Conservation (phyloP, 2,113 vertebrate genomes). For the Dasyornis broadbenti region DNA sequence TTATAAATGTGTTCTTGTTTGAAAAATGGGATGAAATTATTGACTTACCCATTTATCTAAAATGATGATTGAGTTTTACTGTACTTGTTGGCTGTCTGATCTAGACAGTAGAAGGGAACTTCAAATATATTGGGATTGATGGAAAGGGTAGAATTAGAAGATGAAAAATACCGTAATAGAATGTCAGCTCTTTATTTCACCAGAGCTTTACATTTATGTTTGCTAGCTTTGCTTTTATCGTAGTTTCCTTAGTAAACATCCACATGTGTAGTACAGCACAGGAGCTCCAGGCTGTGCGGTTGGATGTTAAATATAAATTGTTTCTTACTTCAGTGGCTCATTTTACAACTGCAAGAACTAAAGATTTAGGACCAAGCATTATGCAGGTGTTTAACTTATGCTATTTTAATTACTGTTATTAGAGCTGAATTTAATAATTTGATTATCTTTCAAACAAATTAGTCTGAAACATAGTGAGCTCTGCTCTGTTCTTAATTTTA, state of each 20-base stretch:
- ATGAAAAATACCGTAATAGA: neutral
- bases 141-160: neutral
- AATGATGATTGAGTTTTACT: neutral
- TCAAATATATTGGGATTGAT: neutral
- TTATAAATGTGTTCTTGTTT: neutral
- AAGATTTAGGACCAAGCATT: neutral
- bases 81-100: neutral
- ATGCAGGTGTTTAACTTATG: neutral
- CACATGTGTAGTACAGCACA: neutral
- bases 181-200: neutral
- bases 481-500: neutral
- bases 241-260: neutral
- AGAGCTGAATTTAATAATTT: neutral
- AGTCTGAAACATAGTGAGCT: neutral
- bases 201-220: neutral
- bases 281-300: neutral
- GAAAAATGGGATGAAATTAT: neutral
- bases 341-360: neutral
- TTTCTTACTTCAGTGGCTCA: neutral
- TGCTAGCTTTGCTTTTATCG: neutral
- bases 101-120: neutral
- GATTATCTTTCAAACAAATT: neutral
- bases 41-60: neutral
- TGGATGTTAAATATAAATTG: neutral
- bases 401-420: neutral